These are phyloP conservation scores for Lichenostomus cassidix DNA, from an alignment of 2,113 vertebrate species.

Conservation along the genomic window DNA sequence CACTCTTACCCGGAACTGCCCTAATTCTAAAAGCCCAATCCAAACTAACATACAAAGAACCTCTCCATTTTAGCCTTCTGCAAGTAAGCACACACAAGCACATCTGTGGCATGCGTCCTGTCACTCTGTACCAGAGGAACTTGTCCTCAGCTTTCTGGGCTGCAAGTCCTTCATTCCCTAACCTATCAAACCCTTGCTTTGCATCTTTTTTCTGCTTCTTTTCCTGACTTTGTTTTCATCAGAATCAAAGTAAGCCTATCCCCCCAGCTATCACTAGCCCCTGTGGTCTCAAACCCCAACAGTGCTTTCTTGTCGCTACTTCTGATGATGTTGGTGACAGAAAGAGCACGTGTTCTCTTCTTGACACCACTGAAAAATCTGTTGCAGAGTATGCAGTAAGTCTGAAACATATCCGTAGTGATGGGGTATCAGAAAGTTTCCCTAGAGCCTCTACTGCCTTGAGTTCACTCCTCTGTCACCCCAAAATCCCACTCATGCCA, in stretches of 20 bases:
- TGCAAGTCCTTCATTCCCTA: not conserved
- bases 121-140: not conserved
- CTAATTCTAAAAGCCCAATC: not conserved
- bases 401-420: not conserved
- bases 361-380: not conserved
- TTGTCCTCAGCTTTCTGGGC: not conserved
- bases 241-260: not conserved
- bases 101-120: not conserved
- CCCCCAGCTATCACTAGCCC: rapidly evolving
- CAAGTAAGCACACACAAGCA: not conserved
- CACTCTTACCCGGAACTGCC: not conserved
- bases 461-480: not conserved
- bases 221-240: not conserved
- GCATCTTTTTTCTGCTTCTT: not conserved
- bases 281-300: not conserved
- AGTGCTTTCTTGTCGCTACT: not conserved
- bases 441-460: not conserved
- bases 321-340: not conserved
- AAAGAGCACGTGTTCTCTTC: not conserved
- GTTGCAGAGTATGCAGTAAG: not conserved
- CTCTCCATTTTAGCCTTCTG: not conserved
- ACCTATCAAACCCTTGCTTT: not conserved
- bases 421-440: not conserved
- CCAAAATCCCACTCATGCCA: not conserved
- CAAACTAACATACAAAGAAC: not conserved